phyloP scores from a whole-genome alignment of 2,888 invertebrate genomes.

The Liopterus haemorrhoidalis region DNA sequence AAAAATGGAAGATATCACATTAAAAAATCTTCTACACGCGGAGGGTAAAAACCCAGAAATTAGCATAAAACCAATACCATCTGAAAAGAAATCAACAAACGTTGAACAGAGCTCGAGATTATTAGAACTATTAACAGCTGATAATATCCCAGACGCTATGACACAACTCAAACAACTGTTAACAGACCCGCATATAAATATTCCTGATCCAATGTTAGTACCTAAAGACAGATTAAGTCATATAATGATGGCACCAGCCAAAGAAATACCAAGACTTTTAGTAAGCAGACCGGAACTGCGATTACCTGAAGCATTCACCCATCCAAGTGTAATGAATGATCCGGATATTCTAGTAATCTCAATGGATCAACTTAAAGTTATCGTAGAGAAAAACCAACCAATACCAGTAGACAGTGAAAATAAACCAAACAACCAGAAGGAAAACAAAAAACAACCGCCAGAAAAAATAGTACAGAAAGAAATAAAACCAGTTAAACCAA shows the following conservation, averaged over 20 bases:
- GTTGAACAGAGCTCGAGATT: conserved; percentile 44
- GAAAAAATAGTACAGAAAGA: too few species aligned
- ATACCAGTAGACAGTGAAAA: conserved; percentile 35
- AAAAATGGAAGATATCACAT: conserved; percentile 47
- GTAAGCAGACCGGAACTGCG: conserved; percentile 66
- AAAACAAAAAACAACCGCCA: conserved; percentile 34
- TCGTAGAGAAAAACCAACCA: conserved; percentile 50
- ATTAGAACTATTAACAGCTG: conserved; percentile 45
- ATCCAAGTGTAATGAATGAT: conserved; percentile 66
- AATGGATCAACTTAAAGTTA: conserved; percentile 63
- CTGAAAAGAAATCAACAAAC: conserved; percentile 24
- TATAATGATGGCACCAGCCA: conserved; percentile 65
- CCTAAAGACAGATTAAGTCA: conserved; percentile 69
- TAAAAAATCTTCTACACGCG: conserved; percentile 50
- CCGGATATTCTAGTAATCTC: conserved; percentile 75
- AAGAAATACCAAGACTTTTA: conserved; percentile 70
- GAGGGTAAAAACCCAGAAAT: conserved; percentile 36
- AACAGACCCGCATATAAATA: conserved; percentile 59
- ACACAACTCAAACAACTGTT: conserved; percentile 66
- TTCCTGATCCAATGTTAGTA: conserved; percentile 76
- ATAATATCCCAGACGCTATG: conserved; percentile 57
- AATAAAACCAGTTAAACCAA: conserved; percentile 31
- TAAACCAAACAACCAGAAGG: conserved; percentile 36
- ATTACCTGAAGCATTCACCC: conserved; percentile 66
- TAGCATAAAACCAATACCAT: conserved; percentile 35